These are phyloP conservation scores for Theristicus caerulescens DNA, from an alignment of 2,113 vertebrate genomes.

Conservation along the genomic window DNA sequence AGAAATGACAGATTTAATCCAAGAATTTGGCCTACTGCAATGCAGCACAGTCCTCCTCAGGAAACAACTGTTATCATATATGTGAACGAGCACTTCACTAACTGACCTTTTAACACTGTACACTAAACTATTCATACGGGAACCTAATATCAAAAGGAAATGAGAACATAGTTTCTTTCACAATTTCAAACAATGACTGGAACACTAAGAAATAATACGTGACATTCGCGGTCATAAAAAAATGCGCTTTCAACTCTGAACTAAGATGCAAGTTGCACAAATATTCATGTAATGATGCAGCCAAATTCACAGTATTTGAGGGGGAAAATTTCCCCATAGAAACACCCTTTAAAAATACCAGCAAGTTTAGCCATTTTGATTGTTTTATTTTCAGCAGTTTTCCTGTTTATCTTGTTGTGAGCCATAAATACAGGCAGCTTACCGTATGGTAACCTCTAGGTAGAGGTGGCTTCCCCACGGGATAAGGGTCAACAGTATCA, in stretches of 20 bases:
- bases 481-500: slow-evolving; percentile 95
- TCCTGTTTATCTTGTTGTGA: neutral
- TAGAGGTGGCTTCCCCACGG: slow-evolving; percentile 90
- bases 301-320: neutral
- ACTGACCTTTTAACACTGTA: neutral
- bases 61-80: neutral
- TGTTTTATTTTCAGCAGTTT: neutral
- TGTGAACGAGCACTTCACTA: neutral
- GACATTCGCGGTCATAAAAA: neutral
- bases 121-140: neutral
- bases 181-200: neutral
- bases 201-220: neutral
- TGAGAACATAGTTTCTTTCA: neutral
- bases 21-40: neutral
- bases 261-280: neutral
- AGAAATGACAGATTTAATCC: neutral
- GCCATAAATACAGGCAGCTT: slow-evolving; percentile 60
- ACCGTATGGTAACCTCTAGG: slow-evolving; percentile 96
- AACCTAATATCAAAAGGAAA: neutral
- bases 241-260: neutral
- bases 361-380: neutral
- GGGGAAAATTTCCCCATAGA: neutral
- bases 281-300: neutral
- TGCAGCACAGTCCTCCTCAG: neutral
- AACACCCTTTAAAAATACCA: neutral